Evolutionary conservation across 2,113 vertebrate species (phyloP).

Genomic region (western clawed frog (Xenopus tropicalis)): DNA sequence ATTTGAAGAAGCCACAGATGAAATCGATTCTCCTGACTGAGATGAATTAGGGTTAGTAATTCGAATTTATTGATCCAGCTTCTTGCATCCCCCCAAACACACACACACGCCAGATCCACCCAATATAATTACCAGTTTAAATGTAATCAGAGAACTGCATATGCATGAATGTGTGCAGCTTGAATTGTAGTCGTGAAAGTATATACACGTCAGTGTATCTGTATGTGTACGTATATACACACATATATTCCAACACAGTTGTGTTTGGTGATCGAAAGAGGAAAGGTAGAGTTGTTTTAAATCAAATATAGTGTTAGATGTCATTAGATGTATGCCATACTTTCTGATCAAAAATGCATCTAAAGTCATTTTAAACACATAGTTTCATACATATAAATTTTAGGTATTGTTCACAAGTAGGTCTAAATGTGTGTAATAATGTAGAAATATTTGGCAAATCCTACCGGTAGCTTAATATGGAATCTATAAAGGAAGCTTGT

Average conservation of each 20-base stretch:
- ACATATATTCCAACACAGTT: neutral
- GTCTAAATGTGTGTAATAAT: neutral
- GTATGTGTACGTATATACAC: neutral
- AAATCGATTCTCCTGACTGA: slow-evolving; percentile 80
- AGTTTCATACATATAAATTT: too few relatives aligned
- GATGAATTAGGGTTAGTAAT: slow-evolving; percentile 92
- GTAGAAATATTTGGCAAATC: neutral
- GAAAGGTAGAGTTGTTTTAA: too few relatives aligned
- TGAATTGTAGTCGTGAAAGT: too few relatives aligned
- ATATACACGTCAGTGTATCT: neutral
- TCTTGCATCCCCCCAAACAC: slow-evolving; percentile 59
- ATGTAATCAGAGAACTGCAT: slow-evolving; percentile 66
- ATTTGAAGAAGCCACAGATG: slow-evolving; percentile 71
- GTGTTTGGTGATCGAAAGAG: too few relatives aligned
- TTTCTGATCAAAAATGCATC: too few relatives aligned
- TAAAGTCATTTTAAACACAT: too few relatives aligned
- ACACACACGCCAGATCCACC: slow-evolving; percentile 54
- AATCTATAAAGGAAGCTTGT: too few relatives aligned
- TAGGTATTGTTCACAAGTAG: neutral
- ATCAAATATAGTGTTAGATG: too few relatives aligned
- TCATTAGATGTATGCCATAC: too few relatives aligned
- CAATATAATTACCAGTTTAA: slow-evolving; percentile 70
- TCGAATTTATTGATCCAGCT: slow-evolving; percentile 86
- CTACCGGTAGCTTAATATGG: too few relatives aligned
- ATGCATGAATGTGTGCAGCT: too few relatives aligned